phyloP scores from a whole-genome alignment of 2,113 vertebrate species.

The Tauraco erythrolophus region DNA sequence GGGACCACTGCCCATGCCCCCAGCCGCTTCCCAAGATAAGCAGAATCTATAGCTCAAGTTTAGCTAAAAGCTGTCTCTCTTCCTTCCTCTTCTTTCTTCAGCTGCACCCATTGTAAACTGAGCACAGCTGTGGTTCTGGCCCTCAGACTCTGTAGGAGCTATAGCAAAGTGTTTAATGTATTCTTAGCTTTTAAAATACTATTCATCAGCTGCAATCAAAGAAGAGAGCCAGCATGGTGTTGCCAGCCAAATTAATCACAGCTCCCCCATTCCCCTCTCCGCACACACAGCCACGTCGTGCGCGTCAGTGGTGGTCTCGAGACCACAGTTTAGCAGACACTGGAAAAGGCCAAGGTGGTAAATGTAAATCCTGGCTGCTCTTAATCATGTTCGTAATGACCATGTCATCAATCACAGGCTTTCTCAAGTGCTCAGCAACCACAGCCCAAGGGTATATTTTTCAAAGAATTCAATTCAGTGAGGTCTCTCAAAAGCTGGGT shows the following conservation, averaged over 20 bases:
- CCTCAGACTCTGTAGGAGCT: slow-evolving; percentile 6
- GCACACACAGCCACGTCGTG: not conserved
- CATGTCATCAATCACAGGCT: slow-evolving; percentile 42
- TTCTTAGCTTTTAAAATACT: slow-evolving; percentile 63
- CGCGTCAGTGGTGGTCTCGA: not conserved
- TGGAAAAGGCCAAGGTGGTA: slow-evolving; percentile 51
- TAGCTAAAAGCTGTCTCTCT: not conserved
- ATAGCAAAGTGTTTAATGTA: slow-evolving; percentile 35
- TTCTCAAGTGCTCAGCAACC: slow-evolving; percentile 52
- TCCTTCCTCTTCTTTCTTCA: slow-evolving; percentile 20
- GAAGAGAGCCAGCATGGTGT: slow-evolving; percentile 12
- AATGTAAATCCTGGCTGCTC: slow-evolving; percentile 67
- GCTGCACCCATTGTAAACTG: not conserved
- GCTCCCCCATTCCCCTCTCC: not conserved
- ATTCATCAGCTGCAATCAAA: slow-evolving; percentile 61
- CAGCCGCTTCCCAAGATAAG: not conserved
- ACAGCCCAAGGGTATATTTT: slow-evolving; percentile 51
- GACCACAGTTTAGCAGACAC: slow-evolving; percentile 19
- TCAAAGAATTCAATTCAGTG: not conserved
- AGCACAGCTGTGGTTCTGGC: slow-evolving; percentile 40
- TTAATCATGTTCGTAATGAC: slow-evolving; percentile 38
- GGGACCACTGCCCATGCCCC: not conserved
- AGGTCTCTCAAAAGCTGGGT: slow-evolving; percentile 47
- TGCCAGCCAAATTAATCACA: slow-evolving; percentile 55
- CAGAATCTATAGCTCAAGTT: not conserved